phyloP scores from a whole-genome alignment of 2,797 vertebrate species.

The Betta splendens region DNA sequence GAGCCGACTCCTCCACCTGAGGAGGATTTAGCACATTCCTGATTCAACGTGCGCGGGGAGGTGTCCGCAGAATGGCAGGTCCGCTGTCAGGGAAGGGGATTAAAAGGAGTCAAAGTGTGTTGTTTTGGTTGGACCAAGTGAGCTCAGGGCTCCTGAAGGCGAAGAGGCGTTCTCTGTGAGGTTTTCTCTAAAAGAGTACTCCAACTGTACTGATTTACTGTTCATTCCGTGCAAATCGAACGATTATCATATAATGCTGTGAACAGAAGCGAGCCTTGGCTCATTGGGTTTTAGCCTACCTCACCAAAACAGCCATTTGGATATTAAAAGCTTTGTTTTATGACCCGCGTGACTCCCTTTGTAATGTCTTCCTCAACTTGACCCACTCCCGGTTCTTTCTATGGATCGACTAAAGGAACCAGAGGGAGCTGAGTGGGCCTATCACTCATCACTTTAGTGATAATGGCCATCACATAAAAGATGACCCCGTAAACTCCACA shows the following conservation, averaged over 20 bases:
- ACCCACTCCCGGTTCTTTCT: conserved; percentile 68
- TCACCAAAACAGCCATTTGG: conserved; percentile 25
- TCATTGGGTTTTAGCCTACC: conserved; percentile 23
- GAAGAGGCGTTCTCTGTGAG: conserved; percentile 32
- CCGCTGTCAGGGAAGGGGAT: conserved; percentile 46
- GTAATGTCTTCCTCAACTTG: conserved; percentile 68
- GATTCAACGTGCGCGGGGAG: conserved; percentile 62
- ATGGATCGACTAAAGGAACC: conserved; percentile 65
- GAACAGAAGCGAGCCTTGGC: conserved; percentile 26
- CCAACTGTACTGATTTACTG: too few species aligned
- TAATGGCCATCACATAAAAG: conserved; percentile 81
- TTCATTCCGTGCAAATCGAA: too few species aligned
- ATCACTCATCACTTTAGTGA: conserved; percentile 81
- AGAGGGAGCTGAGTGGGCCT: conserved; percentile 70
- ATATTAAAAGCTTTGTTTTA: conserved; percentile 48
- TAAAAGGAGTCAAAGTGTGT: conserved; percentile 42
- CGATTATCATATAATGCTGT: too few species aligned
- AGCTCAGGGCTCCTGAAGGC: conserved; percentile 22
- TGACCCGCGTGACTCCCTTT: conserved; percentile 49
- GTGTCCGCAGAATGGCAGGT: conserved; percentile 55
- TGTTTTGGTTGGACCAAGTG: conserved; percentile 24
- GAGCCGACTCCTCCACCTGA: conserved; percentile 67
- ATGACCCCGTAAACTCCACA: conserved; percentile 77
- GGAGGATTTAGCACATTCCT: conserved; percentile 78
- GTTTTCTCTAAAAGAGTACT: too few species aligned